Base-by-base conservation (phyloP, 2,113 vertebrate genomes). In the Chaetodon auriga region DNA sequence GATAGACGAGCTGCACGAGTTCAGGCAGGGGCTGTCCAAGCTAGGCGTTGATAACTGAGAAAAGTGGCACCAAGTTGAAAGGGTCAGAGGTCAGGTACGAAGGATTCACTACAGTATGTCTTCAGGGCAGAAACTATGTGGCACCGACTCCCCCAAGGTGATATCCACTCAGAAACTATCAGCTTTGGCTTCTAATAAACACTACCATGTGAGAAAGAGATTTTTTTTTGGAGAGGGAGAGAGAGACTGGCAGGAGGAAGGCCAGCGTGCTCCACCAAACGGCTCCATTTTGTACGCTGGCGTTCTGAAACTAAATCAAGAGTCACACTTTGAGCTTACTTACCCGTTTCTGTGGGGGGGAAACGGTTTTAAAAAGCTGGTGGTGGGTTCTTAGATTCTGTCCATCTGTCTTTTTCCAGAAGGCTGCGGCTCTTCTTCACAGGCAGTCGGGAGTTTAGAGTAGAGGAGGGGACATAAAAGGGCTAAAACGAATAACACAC, bases 1-100 rank as follows among this genome's bases (percentile, higher is more conserved):
- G 92, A 97, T 99, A 19, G 97, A 99, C 36, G 98, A 98, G 93
- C 95, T 99, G 86, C 97, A 99, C 0, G 97, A 99, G 94, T 97
- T 99, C 91, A 96, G 98, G 80, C 94, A 97, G 89, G 97, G 96
- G 68, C 96, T 99, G 49, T 98, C 98, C 80, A 97, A 97, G 95
- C 93, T 99, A 43, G 97, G 97, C 48, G 60, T 96, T 2, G 97
- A 99, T 89, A 96, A 97, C 93, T 98, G 96, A 96, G 87, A 80
- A 72, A 76, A 80, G 75, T 23, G 57, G 43, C 65, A 71, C 68
- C 15, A 76, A 80, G 83, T 70, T 58, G 79, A 62, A 83, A 75
- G 86, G 80, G 75, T 92, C 63, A 84, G 76, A 85, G 84, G 82
- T 92, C 83, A 66, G 83, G 81, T 73, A 72, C 35, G 45, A 82